These are phyloP conservation scores for Urocolius indicus DNA, from an alignment of 2,113 vertebrate genomes.

Conservation along the genomic window DNA sequence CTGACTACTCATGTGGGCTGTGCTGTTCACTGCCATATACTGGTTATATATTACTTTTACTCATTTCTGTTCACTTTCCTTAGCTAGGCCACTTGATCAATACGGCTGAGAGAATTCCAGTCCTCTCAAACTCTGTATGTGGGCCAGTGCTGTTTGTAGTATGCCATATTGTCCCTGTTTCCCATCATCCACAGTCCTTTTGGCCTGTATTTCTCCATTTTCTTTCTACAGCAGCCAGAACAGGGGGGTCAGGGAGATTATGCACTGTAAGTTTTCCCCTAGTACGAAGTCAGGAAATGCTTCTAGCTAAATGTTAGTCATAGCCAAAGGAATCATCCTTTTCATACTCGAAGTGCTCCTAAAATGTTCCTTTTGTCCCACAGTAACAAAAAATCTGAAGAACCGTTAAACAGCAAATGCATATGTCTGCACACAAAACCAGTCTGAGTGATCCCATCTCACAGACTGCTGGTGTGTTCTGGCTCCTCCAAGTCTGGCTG, in stretches of 20 bases:
- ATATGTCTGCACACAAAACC: neutral
- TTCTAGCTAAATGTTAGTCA: neutral
- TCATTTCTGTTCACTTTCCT: neutral
- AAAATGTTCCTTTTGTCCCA: neutral
- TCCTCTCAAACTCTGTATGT: neutral
- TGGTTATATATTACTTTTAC: neutral
- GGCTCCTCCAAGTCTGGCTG: slow-evolving; percentile 4
- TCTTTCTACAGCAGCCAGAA: neutral
- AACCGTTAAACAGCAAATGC: neutral
- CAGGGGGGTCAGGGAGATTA: neutral
- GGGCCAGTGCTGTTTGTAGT: neutral
- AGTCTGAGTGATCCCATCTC: neutral
- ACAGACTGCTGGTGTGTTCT: neutral
- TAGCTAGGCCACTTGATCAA: neutral
- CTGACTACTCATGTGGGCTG: neutral
- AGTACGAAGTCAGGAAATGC: neutral
- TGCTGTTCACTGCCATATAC: neutral
- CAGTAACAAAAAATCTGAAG: neutral
- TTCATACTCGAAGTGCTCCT: neutral
- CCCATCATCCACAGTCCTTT: neutral
- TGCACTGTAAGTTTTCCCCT: neutral
- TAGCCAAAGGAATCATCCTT: neutral
- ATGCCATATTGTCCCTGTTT: neutral
- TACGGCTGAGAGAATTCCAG: neutral
- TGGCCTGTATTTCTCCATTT: neutral